These are phyloP conservation scores for Calephelis nemesis DNA, from an alignment of 1,140 invertebrate species.

Conservation along the genomic window DNA sequence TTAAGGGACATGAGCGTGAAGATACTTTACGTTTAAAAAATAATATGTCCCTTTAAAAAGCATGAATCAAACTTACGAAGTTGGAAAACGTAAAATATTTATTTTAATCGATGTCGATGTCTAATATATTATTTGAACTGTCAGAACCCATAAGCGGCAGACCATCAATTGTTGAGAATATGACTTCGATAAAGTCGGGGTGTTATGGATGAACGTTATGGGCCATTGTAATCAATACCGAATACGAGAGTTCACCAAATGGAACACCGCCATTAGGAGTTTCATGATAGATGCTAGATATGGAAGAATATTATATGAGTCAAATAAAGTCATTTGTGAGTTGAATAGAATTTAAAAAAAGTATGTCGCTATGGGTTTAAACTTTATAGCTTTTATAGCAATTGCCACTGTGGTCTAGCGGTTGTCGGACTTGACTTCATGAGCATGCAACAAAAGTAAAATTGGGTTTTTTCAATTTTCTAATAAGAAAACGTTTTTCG, in stretches of 20 bases:
- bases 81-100: not conserved
- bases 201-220: constrained; percentile 24
- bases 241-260: constrained; percentile 20
- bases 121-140: constrained; percentile 29
- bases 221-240: constrained; percentile 23
- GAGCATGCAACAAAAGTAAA: no score
- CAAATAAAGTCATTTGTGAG: not conserved
- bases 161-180: constrained; percentile 35
- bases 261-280: constrained; percentile 9
- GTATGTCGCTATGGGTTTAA: not conserved
- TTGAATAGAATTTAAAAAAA: not conserved
- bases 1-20: no score
- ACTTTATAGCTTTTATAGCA: no score
- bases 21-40: no score
- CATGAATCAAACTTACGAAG: no score
- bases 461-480: no score
- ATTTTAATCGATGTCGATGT: constrained; percentile 22
- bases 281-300: constrained; percentile 12
- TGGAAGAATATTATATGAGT: constrained; percentile 1
- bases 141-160: constrained; percentile 29
- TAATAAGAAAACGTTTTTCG: no score
- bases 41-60: no score
- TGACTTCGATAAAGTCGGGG: constrained; percentile 33
- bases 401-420: no score
- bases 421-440: no score